Evolutionary conservation across 2,888 invertebrate species (phyloP), one percentile per base, ranked within the genome.

Genomic region (Lymantria monacha): DNA sequence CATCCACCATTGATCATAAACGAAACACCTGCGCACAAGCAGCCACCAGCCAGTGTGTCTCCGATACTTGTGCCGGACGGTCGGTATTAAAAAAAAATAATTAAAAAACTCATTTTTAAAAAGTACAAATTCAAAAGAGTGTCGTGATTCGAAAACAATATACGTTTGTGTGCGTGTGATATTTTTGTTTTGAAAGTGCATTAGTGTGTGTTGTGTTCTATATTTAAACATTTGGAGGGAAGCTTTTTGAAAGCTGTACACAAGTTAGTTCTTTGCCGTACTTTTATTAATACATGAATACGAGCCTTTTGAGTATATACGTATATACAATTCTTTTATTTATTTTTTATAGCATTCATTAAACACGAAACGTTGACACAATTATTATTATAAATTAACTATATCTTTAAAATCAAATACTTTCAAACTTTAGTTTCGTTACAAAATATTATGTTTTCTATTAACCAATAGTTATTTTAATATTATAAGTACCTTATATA

Each of bases 21-120:
- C 69, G 33, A 44, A 42, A 71, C 79, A 83, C 79, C 79, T 83
- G 84, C 78, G 74, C 55, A 0, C 9, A 70, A 69, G 80, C 75
- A 66, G 73, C 53, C 74, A 69, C 80, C 75, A 66, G 73, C 53
- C 75, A 70, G 73, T 72, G 61, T 70, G 72, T 71, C 74, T 71
- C 56, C 72, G 64, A 37, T 47, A 50, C 55, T 53, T 68, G 59
- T 37, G 36, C 40, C 46, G 41, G 9, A 50, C 57, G 48, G 50
- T 58, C 60, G 69, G 58, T 38, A 41, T 43, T 37, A 48, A 47
- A 49, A 60, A 38, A 47, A 48, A 40, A 38, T 40, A 13, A 33
- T 33, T 30, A 15, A 3, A 42, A 41, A 22, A 40, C 36, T 13
- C 8, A 3, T 42, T 41, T 53, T 49, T 15, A 40, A 41, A 38